Conservation (phyloP, 2,888 invertebrate species). For the Tinea semifulvella region DNA sequence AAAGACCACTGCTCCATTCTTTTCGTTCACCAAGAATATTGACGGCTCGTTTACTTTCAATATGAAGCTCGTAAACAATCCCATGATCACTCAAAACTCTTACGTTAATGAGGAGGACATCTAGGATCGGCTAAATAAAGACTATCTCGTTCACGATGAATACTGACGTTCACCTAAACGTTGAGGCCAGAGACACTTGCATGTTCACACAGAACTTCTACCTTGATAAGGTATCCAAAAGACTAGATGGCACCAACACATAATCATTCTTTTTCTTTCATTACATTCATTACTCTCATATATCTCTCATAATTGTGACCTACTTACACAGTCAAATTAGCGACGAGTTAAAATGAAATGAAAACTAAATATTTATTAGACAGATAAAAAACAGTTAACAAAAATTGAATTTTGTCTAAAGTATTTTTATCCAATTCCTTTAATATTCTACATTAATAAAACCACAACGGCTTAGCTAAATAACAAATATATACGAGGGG, state of each 20-base stretch:
- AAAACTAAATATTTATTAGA: too few relatives aligned
- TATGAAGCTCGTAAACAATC: conserved; percentile 26
- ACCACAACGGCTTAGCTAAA: too few relatives aligned
- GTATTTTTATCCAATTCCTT: too few relatives aligned
- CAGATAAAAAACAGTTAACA: too few relatives aligned
- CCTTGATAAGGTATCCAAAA: conserved; percentile 36
- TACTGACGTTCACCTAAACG: conserved; percentile 25
- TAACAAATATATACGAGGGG: too few relatives aligned
- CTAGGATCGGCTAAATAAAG: conserved; percentile 33
- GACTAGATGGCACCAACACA: conserved; percentile 37
- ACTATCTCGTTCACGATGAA: conserved; percentile 36
- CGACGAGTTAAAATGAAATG: too few relatives aligned
- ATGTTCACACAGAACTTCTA: conserved; percentile 27
- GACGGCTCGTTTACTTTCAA: conserved; percentile 29
- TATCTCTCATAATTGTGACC: too few relatives aligned
- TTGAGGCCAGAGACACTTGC: conserved; percentile 26
- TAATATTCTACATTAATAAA: too few relatives aligned
- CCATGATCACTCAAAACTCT: conserved; percentile 26
- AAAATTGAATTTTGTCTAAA: too few relatives aligned
- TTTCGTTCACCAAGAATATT: conserved; percentile 32
- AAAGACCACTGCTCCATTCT: conserved; percentile 30
- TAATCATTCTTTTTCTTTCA: too few relatives aligned
- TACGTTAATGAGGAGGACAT: conserved; percentile 36
- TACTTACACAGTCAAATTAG: too few relatives aligned
- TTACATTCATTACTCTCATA: too few relatives aligned